Evolutionary conservation across 2,113 vertebrate species (phyloP).

Genomic region (Phodopus roborovskii): DNA sequence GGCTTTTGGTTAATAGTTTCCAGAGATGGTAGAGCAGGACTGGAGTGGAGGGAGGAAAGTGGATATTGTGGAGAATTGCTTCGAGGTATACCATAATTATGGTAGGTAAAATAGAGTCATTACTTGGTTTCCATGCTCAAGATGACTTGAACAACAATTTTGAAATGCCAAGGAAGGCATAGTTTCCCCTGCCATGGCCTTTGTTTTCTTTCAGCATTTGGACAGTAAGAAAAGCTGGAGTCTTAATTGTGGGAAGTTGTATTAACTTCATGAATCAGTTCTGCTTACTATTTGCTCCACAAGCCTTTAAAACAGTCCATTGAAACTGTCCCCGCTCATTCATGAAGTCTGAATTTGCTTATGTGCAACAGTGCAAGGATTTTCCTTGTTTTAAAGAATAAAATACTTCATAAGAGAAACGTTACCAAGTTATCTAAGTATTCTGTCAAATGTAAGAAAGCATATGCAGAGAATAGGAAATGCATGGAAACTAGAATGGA

Average conservation of each 20-base stretch:
- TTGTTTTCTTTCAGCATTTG: slow-evolving; percentile 58
- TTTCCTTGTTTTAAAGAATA: slow-evolving; percentile 34
- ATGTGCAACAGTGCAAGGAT: background rate
- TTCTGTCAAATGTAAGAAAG: background rate
- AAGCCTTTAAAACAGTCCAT: slow-evolving; percentile 51
- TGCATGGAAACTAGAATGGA: background rate
- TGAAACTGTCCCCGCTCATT: slow-evolving; percentile 66
- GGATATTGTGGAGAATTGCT: slow-evolving; percentile 57
- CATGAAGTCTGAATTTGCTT: slow-evolving; percentile 58
- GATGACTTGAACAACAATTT: slow-evolving; percentile 49
- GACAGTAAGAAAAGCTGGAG: background rate
- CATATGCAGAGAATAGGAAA: background rate
- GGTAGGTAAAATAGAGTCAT: slow-evolving; percentile 67
- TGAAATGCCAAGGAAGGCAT: slow-evolving; percentile 60
- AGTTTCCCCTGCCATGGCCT: slow-evolving; percentile 20
- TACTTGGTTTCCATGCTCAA: slow-evolving; percentile 31
- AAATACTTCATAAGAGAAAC: slow-evolving; percentile 33
- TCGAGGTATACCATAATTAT: slow-evolving; percentile 50
- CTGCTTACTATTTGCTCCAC: slow-evolving; percentile 61
- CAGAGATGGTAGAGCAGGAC: slow-evolving; percentile 68
- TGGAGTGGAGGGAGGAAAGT: slow-evolving; percentile 50
- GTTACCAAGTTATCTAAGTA: background rate
- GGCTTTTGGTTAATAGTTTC: slow-evolving; percentile 76
- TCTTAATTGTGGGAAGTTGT: slow-evolving; percentile 31
- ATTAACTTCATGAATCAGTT: slow-evolving; percentile 50